Conservation (phyloP, 2,888 invertebrate genomes). For the Resseliella maxima region DNA sequence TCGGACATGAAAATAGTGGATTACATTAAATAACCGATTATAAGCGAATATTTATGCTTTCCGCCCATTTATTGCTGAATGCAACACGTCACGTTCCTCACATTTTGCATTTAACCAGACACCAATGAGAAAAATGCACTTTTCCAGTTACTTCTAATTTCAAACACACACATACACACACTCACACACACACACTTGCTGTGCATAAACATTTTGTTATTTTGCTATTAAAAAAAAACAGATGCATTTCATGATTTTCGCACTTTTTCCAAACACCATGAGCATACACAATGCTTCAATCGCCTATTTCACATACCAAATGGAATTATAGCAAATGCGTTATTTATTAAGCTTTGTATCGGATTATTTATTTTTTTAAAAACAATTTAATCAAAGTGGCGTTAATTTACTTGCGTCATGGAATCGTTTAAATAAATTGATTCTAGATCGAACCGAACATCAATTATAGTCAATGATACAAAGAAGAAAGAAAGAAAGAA, state of each 20-base stretch:
- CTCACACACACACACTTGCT: not conserved
- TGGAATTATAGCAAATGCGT: slow-evolving; percentile 44
- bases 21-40: slow-evolving; percentile 54
- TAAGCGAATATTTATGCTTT: slow-evolving; percentile 53
- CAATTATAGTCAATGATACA: slow-evolving; percentile 22
- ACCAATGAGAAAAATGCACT: not conserved
- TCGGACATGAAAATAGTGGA: slow-evolving; percentile 49
- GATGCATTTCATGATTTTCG: slow-evolving; percentile 11
- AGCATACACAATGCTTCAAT: not conserved
- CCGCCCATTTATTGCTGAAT: slow-evolving; percentile 55
- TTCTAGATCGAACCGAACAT: not conserved
- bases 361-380: slow-evolving; percentile 1
- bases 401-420: slow-evolving; percentile 39
- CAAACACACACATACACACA: too few relatives aligned
- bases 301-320: not conserved
- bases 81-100: slow-evolving; percentile 36
- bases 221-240: not conserved
- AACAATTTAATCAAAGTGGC: slow-evolving; percentile 30
- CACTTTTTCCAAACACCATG: slow-evolving; percentile 7
- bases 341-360: slow-evolving; percentile 52
- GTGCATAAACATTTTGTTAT: not conserved
- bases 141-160: not conserved
- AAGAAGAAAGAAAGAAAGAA: too few relatives aligned
- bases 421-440: not conserved
- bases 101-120: not conserved